These are phyloP conservation scores for Gerosis bhagava DNA, from an alignment of 2,888 invertebrate genomes.

Conservation along the genomic window DNA sequence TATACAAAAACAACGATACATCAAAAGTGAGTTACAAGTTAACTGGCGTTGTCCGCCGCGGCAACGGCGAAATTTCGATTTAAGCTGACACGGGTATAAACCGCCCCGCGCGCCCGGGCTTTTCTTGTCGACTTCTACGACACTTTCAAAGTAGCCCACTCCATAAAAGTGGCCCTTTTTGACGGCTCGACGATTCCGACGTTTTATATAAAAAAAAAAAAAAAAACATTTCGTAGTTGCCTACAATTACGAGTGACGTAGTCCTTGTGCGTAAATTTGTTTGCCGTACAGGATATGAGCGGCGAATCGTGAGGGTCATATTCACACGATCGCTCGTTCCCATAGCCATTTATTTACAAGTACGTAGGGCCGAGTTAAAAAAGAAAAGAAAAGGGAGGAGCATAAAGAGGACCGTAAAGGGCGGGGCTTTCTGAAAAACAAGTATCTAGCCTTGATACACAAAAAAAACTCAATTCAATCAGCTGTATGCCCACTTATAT, in stretches of 20 bases:
- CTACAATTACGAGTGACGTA: slow-evolving; percentile 7
- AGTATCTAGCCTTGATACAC: slow-evolving; percentile 66
- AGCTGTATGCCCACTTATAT: too few species aligned
- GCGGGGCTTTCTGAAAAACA: slow-evolving; percentile 70
- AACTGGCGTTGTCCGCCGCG: slow-evolving; percentile 59
- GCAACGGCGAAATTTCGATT: slow-evolving; percentile 60
- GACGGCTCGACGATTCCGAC: slow-evolving; percentile 12
- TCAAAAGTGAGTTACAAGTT: slow-evolving; percentile 77
- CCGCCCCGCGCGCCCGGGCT: slow-evolving; percentile 36
- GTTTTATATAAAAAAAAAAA: too few species aligned
- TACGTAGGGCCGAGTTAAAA: slow-evolving; percentile 54
- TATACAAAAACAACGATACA: slow-evolving; percentile 75
- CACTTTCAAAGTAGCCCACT: slow-evolving; percentile 46
- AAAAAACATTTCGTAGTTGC: slow-evolving; percentile 25
- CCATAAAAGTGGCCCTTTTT: slow-evolving; percentile 19
- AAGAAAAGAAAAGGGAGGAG: slow-evolving; percentile 74
- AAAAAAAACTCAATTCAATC: too few species aligned
- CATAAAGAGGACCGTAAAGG: slow-evolving; percentile 64
- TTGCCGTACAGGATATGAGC: slow-evolving; percentile 37
- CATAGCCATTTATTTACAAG: slow-evolving; percentile 66
- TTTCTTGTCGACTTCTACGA: slow-evolving; percentile 53
- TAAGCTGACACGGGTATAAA: slow-evolving; percentile 59
- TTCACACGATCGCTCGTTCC: slow-evolving; percentile 58
- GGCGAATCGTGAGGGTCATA: slow-evolving; percentile 60
- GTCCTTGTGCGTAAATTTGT: slow-evolving; percentile 19